Evolutionary conservation across 2,797 vertebrate genomes (phyloP).

Genomic region (Trachops cirrhosus): DNA sequence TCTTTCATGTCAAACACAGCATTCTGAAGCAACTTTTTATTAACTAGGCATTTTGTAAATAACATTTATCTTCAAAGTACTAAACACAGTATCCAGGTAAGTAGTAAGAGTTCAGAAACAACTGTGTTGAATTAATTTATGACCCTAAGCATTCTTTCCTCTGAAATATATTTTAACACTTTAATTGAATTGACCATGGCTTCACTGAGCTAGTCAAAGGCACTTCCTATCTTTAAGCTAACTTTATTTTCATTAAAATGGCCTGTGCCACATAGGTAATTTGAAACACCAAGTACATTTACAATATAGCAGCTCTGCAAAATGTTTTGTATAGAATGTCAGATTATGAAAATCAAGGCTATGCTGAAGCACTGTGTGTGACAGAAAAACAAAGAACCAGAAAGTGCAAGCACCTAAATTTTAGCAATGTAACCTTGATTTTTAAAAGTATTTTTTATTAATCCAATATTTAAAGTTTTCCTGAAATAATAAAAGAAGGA

Average conservation of each 20-base stretch:
- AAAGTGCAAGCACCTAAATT: background rate
- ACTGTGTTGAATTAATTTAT: constrained; percentile 63
- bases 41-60: constrained; percentile 52
- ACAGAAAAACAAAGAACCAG: background rate
- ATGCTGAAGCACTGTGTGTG: background rate
- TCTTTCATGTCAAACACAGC: constrained; percentile 45
- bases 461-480: background rate
- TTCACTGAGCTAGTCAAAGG: constrained; percentile 43
- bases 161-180: constrained; percentile 60
- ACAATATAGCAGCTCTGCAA: background rate
- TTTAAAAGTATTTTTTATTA: background rate
- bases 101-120: constrained; percentile 9
- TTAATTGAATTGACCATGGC: constrained; percentile 63
- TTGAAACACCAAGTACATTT: constrained; percentile 32
- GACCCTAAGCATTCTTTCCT: constrained; percentile 46
- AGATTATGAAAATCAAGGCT: constrained; percentile 1
- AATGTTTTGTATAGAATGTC: background rate
- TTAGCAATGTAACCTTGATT: background rate
- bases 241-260: constrained; percentile 63
- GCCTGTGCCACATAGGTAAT: constrained; percentile 40
- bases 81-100: constrained; percentile 10
- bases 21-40: constrained; percentile 56
- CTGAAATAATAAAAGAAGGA: background rate
- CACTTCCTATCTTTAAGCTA: constrained; percentile 63
- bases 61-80: constrained; percentile 64